Conservation (phyloP, 2,797 vertebrate genomes). For the Champsocephalus esox region DNA sequence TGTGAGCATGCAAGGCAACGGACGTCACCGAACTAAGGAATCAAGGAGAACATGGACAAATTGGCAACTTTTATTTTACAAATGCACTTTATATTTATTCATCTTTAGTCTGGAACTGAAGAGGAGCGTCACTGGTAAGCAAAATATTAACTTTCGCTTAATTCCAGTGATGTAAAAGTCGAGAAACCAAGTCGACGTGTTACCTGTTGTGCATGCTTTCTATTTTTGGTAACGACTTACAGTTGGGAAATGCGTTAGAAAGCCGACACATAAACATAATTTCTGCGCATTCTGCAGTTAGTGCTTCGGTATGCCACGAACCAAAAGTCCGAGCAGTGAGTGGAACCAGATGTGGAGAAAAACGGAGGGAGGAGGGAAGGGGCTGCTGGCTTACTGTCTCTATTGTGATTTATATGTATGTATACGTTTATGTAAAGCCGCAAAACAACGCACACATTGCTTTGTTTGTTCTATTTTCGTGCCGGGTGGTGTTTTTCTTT, state of each 20-base stretch:
- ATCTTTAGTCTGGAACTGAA: slow-evolving; percentile 81
- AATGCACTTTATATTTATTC: slow-evolving; percentile 89
- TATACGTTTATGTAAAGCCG: background rate
- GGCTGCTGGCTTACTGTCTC: slow-evolving; percentile 58
- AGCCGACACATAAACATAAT: background rate
- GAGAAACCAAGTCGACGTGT: background rate
- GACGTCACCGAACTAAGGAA: slow-evolving; percentile 63
- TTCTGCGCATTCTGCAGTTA: slow-evolving; percentile 38
- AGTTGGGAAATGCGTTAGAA: background rate
- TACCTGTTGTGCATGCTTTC: background rate
- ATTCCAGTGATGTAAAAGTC: slow-evolving; percentile 46
- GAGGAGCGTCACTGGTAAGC: slow-evolving; percentile 80
- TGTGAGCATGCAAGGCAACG: slow-evolving; percentile 80
- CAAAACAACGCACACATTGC: background rate
- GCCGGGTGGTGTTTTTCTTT: slow-evolving; percentile 6
- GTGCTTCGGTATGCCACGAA: slow-evolving; percentile 83
- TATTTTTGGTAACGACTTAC: background rate
- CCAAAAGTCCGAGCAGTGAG: slow-evolving; percentile 85
- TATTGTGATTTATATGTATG: slow-evolving; percentile 20
- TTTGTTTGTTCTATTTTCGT: slow-evolving; percentile 7
- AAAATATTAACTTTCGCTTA: background rate
- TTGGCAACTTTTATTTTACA: slow-evolving; percentile 67
- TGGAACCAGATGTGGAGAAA: slow-evolving; percentile 87
- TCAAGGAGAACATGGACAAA: slow-evolving; percentile 72
- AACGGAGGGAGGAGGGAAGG: slow-evolving; percentile 50